Evolutionary conservation across 2,113 vertebrate species (phyloP).

Genomic region (Thunnus maccoyii): DNA sequence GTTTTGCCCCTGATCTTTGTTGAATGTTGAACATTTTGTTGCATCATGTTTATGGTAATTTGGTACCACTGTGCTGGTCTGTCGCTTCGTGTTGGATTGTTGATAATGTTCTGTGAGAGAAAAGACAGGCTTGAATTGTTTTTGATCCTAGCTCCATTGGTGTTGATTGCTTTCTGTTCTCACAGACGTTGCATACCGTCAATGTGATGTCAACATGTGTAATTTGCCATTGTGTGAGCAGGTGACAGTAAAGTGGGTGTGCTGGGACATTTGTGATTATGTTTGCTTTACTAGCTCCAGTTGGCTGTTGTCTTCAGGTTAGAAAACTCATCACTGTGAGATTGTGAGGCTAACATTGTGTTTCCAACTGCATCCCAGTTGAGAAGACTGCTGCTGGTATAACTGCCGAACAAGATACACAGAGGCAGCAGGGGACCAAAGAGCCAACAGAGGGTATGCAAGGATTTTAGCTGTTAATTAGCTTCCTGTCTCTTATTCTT

Average conservation of each 20-base stretch:
- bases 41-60: background rate
- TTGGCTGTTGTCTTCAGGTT: slow-evolving; percentile 4
- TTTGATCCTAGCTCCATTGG: background rate
- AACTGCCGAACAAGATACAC: slow-evolving; percentile 31
- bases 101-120: background rate
- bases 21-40: slow-evolving; percentile 8
- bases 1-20: background rate
- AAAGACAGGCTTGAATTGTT: background rate
- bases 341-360: slow-evolving; percentile 33
- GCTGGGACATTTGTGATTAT: background rate
- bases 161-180: background rate
- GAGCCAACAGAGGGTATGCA: slow-evolving; percentile 49
- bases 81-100: background rate
- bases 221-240: background rate
- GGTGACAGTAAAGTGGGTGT: background rate
- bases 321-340: background rate
- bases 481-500: background rate
- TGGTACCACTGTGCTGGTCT: background rate
- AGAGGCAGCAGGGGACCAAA: slow-evolving; percentile 51
- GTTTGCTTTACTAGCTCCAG: background rate
- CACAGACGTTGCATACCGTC: background rate
- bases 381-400: slow-evolving; percentile 43
- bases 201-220: background rate
- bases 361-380: slow-evolving; percentile 42
- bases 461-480: slow-evolving; percentile 3